Evolutionary conservation across 2,797 vertebrate genomes (phyloP), one percentile per base, ranked within the genome.

Genomic region (Delichon dasypus): DNA sequence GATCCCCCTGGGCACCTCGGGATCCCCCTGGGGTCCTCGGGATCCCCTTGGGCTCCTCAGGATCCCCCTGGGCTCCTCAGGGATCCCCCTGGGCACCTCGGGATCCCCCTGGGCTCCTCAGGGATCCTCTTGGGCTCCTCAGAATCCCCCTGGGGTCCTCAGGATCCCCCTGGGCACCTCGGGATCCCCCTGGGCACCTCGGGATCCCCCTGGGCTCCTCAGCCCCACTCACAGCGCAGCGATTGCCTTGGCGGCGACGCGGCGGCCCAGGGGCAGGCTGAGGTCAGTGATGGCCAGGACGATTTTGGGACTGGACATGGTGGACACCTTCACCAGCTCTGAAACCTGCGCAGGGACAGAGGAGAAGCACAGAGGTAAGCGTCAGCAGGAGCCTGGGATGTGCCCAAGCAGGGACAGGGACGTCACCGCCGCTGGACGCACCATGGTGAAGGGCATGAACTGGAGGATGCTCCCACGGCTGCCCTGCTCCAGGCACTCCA

Each of bases 381-480:
- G 66, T 32, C 42, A 61, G 5, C 47, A 74, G 83, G n/a, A 54
- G 5, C 47, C 26, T 14, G 4, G 32, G 68, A 16, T 1, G 3
- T 4, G 23, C 17, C 62, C 26, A 16, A 3, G 34, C 51, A 8
- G 9, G 45, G 60, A 27, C 61, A 27, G 38, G 53, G 54, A 11
- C 1, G 10, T 13, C 45, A 11, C 25, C 13, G 60, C 36, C 0
- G 2, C 40, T 1, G 3, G 11, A 54, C 99, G 98, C 97, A 99
- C 99, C 95, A 99, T 99, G 82, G 99, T 99, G 75, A 99, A 99
- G 54, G 99, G 99, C 99, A 99, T 99, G 97, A 99, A 99, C 98
- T 99, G 99, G 53, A 99, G 97, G 96, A 99, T 99, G 97, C 98
- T 99, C 34, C 99, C 98, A 0, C 98, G 98, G 92, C 98, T 98